Conservation (phyloP, 2,113 vertebrate genomes). For the Nesogale talazaci region DNA sequence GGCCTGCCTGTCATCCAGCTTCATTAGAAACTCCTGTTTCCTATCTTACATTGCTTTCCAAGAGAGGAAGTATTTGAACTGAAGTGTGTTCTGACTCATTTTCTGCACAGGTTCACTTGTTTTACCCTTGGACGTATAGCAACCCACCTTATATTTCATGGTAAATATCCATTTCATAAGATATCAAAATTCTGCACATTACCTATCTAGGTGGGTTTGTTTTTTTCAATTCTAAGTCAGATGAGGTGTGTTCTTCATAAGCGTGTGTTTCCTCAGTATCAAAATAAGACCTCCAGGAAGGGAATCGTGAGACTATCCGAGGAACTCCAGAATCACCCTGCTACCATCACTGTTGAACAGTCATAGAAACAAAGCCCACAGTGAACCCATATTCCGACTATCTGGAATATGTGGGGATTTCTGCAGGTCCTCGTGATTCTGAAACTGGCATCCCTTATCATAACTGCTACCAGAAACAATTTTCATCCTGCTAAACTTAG, state of each 20-base stretch:
- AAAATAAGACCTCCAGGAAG: neutral
- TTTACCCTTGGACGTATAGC: neutral
- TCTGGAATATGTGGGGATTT: neutral
- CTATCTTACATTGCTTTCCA: neutral
- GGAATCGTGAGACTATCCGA: neutral
- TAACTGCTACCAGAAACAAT: no score
- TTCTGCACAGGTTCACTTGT: neutral
- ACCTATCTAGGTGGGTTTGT: neutral
- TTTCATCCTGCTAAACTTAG: slow-evolving; percentile 37
- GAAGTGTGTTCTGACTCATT: neutral
- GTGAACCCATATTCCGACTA: neutral
- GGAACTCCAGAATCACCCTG: neutral
- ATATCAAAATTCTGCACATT: neutral
- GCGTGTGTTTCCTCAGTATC: neutral
- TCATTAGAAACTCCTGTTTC: neutral
- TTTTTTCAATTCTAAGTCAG: neutral
- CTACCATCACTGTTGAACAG: neutral
- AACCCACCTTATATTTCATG: neutral
- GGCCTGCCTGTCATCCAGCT: no score
- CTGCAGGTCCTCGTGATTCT: neutral
- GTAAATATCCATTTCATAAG: neutral
- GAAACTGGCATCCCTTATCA: no score
- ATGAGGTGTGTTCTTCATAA: neutral
- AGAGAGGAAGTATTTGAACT: neutral
- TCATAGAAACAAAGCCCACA: neutral